phyloP scores from a whole-genome alignment of 2,888 invertebrate genomes.

The Acanthosepion lycidas region DNA sequence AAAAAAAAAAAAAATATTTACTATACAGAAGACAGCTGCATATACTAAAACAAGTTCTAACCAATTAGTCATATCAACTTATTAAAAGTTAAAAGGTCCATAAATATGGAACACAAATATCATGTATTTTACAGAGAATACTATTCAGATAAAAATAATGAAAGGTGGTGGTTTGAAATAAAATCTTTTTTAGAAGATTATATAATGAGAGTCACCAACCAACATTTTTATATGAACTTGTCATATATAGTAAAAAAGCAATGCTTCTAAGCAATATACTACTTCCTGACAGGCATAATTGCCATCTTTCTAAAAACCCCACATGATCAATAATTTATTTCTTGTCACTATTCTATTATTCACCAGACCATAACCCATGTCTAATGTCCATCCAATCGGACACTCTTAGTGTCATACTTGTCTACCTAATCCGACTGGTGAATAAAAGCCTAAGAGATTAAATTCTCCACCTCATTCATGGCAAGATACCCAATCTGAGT shows the following conservation, averaged over 20 bases:
- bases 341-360: not conserved
- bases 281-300: not conserved
- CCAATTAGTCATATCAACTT: not conserved
- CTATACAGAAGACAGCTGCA: not conserved
- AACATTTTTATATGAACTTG: not conserved
- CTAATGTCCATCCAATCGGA: not conserved
- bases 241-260: not conserved
- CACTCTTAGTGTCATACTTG: not conserved
- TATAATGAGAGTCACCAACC: not conserved
- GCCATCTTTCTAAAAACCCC: not conserved
- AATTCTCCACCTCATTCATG: not conserved
- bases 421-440: not conserved
- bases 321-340: not conserved
- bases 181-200: not conserved
- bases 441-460: slow-evolving; percentile 10
- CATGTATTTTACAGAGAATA: not conserved
- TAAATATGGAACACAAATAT: not conserved
- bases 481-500: not conserved
- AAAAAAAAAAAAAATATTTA: not conserved
- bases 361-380: slow-evolving; percentile 4
- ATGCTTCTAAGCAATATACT: not conserved
- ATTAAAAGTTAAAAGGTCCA: not conserved
- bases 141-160: not conserved
- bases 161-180: not conserved
- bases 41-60: not conserved